Base-by-base conservation (phyloP, 1,140 invertebrate genomes). In the Planococcus citri region DNA sequence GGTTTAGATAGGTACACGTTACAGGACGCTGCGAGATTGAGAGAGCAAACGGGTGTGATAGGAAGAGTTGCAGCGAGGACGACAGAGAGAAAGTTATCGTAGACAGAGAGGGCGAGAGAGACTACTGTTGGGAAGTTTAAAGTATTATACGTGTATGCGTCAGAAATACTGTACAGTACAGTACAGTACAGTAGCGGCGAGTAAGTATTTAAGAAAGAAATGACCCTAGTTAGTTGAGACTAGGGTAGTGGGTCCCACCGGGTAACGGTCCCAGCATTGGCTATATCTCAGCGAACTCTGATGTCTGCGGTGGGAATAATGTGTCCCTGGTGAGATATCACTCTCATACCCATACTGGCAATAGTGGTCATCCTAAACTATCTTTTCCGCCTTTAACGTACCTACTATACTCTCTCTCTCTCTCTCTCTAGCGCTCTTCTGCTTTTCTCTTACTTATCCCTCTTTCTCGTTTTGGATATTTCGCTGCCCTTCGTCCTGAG, bases 251-350 rank as follows among this genome's bases (percentile, higher is more conserved):
- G 60, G 60, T 64, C 60, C 60, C 60, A 64, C 12, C 60, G 60
- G 60, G 60, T 64, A 27, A 64, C 57, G 60, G 60, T 27, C 22
- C 60, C 60, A 27, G 20, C 60, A 64, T 25, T 9, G 60, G 60
- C 60, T 64, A 64, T 64, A 64, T 64, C 60, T 64, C 60, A 27
- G 60, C 60, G 41, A 33, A 58, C 20, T 64, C 25, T 64, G 60
- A 64, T 64, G 60, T 64, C 60, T 64, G 60, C 60, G 60, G 60
- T 27, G 22, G 60, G 60, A 64, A 27, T 64, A 64, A 64, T 64
- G 60, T 25, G 60, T 64, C 60, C 60, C 60, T 27, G 20, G 60
- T 25, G 60, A 64, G 60, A 64, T 64, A 64, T 64, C 60, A 64
- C 60, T 64, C 60, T 64, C 60, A 20, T 27, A 27, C 14, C 60